Conservation (phyloP, 1,140 invertebrate species). For the Aricia agestis region DNA sequence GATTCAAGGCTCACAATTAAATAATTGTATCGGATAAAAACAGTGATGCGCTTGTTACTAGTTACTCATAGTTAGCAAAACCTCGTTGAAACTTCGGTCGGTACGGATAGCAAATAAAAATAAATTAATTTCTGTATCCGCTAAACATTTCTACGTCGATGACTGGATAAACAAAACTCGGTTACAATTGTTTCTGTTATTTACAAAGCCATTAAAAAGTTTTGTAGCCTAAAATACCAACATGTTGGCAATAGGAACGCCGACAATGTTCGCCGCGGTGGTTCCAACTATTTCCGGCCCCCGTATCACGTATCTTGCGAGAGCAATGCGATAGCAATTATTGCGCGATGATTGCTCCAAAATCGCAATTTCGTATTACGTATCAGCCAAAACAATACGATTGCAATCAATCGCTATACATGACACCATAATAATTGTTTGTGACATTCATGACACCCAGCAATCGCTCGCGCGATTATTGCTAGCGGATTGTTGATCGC, state of each 20-base stretch:
- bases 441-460: too few species aligned
- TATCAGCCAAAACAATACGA: too few species aligned
- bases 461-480: too few species aligned
- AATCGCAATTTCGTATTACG: too few species aligned
- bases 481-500: too few species aligned
- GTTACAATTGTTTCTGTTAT: neutral
- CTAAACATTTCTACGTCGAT: neutral
- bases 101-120: slow-evolving; percentile 4
- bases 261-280: too few species aligned
- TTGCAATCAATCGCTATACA: too few species aligned
- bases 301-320: too few species aligned
- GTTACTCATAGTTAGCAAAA: neutral
- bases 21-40: neutral
- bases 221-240: neutral
- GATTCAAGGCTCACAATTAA: slow-evolving; percentile 2
- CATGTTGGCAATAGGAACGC: neutral
- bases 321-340: too few species aligned
- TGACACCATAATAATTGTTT: too few species aligned
- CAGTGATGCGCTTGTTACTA: slow-evolving; percentile 14
- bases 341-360: too few species aligned
- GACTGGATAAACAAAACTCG: neutral
- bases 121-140: neutral
- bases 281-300: too few species aligned
- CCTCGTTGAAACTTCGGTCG: neutral
- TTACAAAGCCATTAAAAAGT: neutral